Evolutionary conservation across 2,888 invertebrate genomes (phyloP), one percentile per base, ranked within the genome.

Genomic region (Cyrtodaria siliqua): DNA sequence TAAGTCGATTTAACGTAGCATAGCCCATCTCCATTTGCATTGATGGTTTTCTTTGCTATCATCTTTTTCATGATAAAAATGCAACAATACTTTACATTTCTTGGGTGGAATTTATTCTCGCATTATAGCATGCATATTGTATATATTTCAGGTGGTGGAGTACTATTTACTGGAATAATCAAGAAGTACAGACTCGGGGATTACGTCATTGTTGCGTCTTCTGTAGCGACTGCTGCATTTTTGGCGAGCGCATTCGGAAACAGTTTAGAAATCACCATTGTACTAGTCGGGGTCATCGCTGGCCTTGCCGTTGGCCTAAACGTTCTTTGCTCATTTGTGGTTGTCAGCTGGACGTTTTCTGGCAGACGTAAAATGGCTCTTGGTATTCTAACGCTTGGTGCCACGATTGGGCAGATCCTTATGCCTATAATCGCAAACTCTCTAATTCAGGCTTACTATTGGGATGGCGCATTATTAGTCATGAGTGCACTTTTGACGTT

Each of bases 401-500:
- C 60, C 0, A 42, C 79, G 1, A n/a, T 64, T 1, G 75, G 63
- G 38, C 79, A 79, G 23, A 71, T 64, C 16, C 23, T 49, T 4
- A 27, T 75, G 24, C 75, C 79, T 18, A 74, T 67, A 42, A 42
- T 79, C n/a, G 55, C 71, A 14, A 49, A 38, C n/a, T 62, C 68
- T 23, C 63, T 79, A 9, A 50, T 79, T 4, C 47, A 64, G 4
- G 18, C 33, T 18, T 79, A 63, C 33, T 47, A 50, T 2, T 79
- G 79, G 79, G 56, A 47, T n/a, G 79, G 79, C 2, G 24, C 53
- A 24, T 26, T 79, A 9, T 8, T 75, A 14, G 47, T 79, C 26
- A 20, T 79, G 2, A 52, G 74, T 27, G 68, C 40, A 8, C 24
- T 73, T 4, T 20, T 66, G 1, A 18, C 29, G 12, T 57, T 79